A percentile compares a stretch with the other conserved stretches of the same genome.
phyloP scores from a whole-genome alignment of 2,113 vertebrate genomes.

The Psilopogon haemacephalus region DNA sequence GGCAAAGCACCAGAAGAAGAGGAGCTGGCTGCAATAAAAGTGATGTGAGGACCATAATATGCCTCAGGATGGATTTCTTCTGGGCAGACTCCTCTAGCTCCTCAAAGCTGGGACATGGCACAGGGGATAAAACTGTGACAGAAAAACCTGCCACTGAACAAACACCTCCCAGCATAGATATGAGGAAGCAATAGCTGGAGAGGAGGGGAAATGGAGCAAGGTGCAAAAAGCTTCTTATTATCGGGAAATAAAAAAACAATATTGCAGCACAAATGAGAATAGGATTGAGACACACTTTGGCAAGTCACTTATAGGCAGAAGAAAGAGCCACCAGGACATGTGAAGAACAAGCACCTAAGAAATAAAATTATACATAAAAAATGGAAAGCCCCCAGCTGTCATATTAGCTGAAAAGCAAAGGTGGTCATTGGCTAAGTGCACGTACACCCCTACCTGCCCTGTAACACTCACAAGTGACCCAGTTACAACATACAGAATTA shows the following conservation, averaged over 20 bases:
- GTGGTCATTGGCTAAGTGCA: neutral
- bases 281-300: neutral
- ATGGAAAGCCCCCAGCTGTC: neutral
- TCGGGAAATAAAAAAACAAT: neutral
- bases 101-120: neutral
- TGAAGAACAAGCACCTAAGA: neutral
- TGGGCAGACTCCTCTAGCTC: neutral
- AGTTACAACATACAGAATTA: neutral
- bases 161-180: neutral
- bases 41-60: neutral
- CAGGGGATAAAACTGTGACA: neutral
- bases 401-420: neutral
- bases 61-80: neutral
- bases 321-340: neutral
- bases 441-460: neutral
- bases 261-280: neutral
- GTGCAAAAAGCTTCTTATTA: neutral
- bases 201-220: neutral
- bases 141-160: neutral
- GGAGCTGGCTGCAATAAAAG: neutral
- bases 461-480: neutral
- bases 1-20: neutral
- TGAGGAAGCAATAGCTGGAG: neutral
- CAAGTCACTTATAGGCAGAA: neutral
- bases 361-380: neutral